Percentiles rank a stretch among this genome's conserved stretches.
These are phyloP conservation scores for Xenus cinereus DNA, from an alignment of 2,113 vertebrate genomes.

Conservation along the genomic window DNA sequence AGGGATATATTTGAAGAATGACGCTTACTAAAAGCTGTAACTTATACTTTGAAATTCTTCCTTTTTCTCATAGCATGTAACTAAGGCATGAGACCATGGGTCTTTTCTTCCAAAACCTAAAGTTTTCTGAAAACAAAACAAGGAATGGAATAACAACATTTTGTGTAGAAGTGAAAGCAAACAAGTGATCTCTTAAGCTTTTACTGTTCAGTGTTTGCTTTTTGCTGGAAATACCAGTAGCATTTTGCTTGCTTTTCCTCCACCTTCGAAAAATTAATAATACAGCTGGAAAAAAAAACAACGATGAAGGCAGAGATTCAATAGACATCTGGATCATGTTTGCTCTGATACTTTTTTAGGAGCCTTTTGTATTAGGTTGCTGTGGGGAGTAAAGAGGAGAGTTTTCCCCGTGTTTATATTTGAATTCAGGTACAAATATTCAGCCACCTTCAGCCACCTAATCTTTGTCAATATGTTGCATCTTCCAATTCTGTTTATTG, in stretches of 20 bases:
- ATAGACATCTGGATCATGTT: slow-evolving; percentile 10
- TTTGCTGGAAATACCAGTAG: not conserved
- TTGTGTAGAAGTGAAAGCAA: not conserved
- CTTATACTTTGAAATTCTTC: not conserved
- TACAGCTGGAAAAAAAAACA: not conserved
- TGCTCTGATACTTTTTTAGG: not conserved
- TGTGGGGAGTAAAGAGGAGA: not conserved
- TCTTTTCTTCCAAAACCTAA: not conserved
- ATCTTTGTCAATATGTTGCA: not conserved
- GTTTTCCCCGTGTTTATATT: not conserved
- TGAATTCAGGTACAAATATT: slow-evolving; percentile 41
- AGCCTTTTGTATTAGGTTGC: not conserved
- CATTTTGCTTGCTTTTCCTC: not conserved
- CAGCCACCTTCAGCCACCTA: not conserved
- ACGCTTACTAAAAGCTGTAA: not conserved
- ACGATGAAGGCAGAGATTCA: not conserved
- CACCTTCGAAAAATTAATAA: slow-evolving; percentile 1
- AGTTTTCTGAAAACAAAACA: not conserved
- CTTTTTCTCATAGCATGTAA: not conserved
- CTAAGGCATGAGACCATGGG: rapidly evolving
- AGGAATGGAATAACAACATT: not conserved
- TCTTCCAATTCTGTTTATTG: not conserved
- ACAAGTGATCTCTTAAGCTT: not conserved
- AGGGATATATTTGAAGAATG: not conserved
- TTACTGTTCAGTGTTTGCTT: not conserved